Evolutionary conservation across 2,888 invertebrate species (phyloP).

Genomic region (Dasypogon diadema): DNA sequence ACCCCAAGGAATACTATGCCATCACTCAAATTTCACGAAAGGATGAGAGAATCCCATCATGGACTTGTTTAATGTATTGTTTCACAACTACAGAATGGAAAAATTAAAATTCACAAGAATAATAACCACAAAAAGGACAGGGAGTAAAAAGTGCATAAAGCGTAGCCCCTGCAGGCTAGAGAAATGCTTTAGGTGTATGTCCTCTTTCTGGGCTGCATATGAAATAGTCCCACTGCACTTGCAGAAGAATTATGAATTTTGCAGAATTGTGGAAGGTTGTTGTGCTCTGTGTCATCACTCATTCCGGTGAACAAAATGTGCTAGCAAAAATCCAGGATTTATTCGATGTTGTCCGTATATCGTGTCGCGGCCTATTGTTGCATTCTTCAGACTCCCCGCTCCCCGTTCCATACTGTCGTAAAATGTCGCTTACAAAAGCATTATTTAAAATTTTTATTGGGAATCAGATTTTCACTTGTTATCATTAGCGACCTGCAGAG

Average conservation of each 20-base stretch:
- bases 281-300: constrained; percentile 3
- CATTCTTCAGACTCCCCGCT: neutral
- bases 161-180: neutral
- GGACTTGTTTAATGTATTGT: constrained; percentile 24
- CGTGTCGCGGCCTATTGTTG: neutral
- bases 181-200: neutral
- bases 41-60: constrained; percentile 20
- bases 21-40: constrained; percentile 10
- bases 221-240: constrained; percentile 1
- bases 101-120: constrained; percentile 36
- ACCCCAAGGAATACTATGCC: constrained; percentile 18
- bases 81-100: neutral
- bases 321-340: neutral
- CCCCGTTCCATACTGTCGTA: neutral
- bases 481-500: neutral
- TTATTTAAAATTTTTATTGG: constrained; percentile 14
- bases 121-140: neutral
- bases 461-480: neutral
- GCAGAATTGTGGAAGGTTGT: constrained; percentile 22
- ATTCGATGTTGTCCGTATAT: too few relatives aligned
- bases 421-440: neutral
- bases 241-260: constrained; percentile 23
- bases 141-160: constrained; percentile 15
- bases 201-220: constrained; percentile 11
- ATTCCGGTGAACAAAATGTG: constrained; percentile 22